A percentile compares a stretch with the other conserved stretches of the same genome.
These are phyloP conservation scores for Noctua comes DNA, from an alignment of 2,888 invertebrate genomes.

Conservation along the genomic window DNA sequence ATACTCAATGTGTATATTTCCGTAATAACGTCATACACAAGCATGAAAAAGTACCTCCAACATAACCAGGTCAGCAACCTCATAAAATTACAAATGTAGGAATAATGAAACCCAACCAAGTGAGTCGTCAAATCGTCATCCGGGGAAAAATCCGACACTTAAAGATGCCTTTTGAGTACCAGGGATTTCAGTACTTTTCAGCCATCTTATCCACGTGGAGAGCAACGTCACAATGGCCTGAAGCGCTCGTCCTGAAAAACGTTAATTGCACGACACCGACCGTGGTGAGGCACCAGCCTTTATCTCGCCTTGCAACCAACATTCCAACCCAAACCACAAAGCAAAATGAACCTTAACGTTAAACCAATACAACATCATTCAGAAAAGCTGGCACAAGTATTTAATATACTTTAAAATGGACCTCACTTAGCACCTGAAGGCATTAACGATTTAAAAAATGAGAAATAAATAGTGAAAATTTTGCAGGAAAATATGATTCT, in stretches of 20 bases:
- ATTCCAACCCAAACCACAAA: constrained; percentile 67
- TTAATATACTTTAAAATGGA: constrained; percentile 71
- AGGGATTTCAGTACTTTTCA: constrained; percentile 69
- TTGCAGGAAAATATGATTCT: constrained; percentile 59
- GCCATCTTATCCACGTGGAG: constrained; percentile 80
- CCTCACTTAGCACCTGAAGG: constrained; percentile 72
- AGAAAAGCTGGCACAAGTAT: constrained; percentile 46
- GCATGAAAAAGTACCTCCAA: constrained; percentile 7
- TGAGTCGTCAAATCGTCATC: constrained; percentile 65
- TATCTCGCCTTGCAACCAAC: constrained; percentile 76
- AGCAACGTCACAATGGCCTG: constrained; percentile 81
- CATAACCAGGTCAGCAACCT: constrained; percentile 38
- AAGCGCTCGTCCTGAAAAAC: constrained; percentile 84
- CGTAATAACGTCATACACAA: constrained; percentile 4
- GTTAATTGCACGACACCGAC: constrained; percentile 85
- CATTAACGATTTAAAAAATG: constrained; percentile 70
- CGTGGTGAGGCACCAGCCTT: constrained; percentile 69
- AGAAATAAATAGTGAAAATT: constrained; percentile 62
- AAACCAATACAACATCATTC: constrained; percentile 60
- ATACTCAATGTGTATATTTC: not conserved
- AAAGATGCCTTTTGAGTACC: constrained; percentile 79
- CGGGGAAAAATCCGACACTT: constrained; percentile 74
- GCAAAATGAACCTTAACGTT: constrained; percentile 68
- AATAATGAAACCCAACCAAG: constrained; percentile 63
- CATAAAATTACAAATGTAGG: constrained; percentile 44